Conservation (phyloP, 2,888 invertebrate species). For the Raillietiella orientalis region DNA sequence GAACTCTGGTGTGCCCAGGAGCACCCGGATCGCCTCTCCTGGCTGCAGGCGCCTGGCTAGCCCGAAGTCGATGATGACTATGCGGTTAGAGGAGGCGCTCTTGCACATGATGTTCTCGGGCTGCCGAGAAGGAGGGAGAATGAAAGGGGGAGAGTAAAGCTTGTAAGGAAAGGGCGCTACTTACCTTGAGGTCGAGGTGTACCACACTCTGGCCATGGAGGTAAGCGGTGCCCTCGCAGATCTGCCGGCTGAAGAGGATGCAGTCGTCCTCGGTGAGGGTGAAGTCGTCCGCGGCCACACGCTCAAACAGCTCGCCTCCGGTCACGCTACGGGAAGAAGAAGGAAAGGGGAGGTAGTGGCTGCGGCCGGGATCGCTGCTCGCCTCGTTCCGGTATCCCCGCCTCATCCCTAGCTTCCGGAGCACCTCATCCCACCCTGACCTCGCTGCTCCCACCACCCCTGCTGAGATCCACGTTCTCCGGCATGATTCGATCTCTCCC, state of each 20-base stretch:
- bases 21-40: conserved; percentile 24
- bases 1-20: conserved; percentile 76
- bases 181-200: conserved; percentile 58
- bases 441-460: conserved; percentile 1
- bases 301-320: conserved; percentile 73
- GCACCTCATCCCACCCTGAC: conserved; percentile 12
- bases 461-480: too few relatives aligned
- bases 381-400: too few relatives aligned
- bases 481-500: too few relatives aligned
- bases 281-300: conserved; percentile 71
- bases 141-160: background rate
- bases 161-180: conserved; percentile 2
- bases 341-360: conserved; percentile 1
- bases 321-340: conserved; percentile 28
- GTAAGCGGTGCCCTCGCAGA: conserved; percentile 62
- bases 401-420: too few relatives aligned
- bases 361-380: too few relatives aligned
- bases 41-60: conserved; percentile 38
- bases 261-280: conserved; percentile 55
- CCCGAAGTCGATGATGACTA: conserved; percentile 84
- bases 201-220: conserved; percentile 54
- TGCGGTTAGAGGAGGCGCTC: conserved; percentile 42
- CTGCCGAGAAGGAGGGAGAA: conserved; percentile 12
- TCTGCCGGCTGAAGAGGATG: conserved; percentile 53
- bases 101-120: conserved; percentile 86